Evolutionary conservation across 2,797 vertebrate species (phyloP).

Genomic region (Amniataba percoides): DNA sequence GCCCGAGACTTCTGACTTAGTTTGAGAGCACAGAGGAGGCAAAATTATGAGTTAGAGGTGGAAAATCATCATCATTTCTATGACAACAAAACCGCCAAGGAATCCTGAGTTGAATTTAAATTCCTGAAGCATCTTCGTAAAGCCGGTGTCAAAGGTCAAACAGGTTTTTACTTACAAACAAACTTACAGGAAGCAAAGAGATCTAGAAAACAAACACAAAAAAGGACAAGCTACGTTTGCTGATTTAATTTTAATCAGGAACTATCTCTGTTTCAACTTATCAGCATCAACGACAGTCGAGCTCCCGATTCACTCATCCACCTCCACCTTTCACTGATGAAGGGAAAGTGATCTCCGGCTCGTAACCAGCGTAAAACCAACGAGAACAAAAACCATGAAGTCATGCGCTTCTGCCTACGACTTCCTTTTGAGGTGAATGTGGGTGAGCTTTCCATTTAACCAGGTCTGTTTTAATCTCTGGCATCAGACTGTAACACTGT

Average conservation of each 20-base stretch:
- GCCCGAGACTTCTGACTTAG: conserved; percentile 53
- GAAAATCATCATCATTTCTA: conserved; percentile 60
- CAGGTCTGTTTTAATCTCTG: no score
- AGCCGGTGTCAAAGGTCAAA: conserved; percentile 24
- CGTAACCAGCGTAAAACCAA: neutral
- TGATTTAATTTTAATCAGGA: conserved; percentile 19
- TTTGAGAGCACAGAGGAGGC: conserved; percentile 56
- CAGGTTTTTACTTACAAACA: neutral
- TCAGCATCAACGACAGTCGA: neutral
- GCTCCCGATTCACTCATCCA: conserved; percentile 32
- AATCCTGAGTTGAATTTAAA: conserved; percentile 5
- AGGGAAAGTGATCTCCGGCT: neutral
- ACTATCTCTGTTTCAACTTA: neutral
- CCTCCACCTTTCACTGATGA: conserved; percentile 9
- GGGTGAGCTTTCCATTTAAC: neutral
- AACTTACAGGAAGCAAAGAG: conserved; percentile 19
- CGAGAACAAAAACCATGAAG: no score
- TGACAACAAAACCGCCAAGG: conserved; percentile 31
- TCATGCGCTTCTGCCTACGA: neutral
- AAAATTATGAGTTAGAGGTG: conserved; percentile 43
- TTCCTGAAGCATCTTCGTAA: conserved; percentile 1
- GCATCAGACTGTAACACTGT: no score
- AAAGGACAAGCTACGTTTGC: neutral
- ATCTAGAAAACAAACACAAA: conserved; percentile 1
- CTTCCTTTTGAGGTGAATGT: neutral